Conservation (phyloP, 2,888 invertebrate genomes). For the Perithous albicinctus region DNA sequence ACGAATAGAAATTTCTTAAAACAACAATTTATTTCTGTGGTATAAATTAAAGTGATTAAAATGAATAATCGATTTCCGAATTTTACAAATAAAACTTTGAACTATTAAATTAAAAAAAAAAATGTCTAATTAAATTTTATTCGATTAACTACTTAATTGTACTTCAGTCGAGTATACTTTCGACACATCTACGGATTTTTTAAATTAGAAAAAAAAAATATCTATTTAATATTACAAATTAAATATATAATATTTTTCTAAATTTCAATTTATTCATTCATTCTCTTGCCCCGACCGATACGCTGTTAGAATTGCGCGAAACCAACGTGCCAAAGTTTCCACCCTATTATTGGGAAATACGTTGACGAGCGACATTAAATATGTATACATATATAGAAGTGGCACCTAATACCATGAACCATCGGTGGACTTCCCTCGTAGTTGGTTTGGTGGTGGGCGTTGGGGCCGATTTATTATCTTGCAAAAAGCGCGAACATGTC, state of each 20-base stretch:
- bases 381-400: not conserved
- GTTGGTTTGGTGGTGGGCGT: conserved; percentile 10
- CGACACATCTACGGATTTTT: not conserved
- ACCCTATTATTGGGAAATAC: conserved; percentile 11
- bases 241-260: too few relatives aligned
- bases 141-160: not conserved
- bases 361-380: not conserved
- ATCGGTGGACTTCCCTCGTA: conserved; percentile 40
- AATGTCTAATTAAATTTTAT: not conserved
- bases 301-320: conserved; percentile 7
- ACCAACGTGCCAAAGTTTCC: conserved; percentile 19
- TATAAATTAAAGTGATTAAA: too few relatives aligned
- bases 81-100: too few relatives aligned
- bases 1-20: not conserved
- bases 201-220: too few relatives aligned
- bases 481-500: conserved; percentile 74
- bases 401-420: conserved; percentile 27
- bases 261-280: not conserved
- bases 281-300: not conserved
- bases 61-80: too few relatives aligned
- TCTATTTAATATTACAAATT: too few relatives aligned
- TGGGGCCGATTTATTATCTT: conserved; percentile 69
- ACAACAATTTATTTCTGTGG: not conserved
- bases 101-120: not conserved
- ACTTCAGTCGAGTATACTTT: not conserved